Evolutionary conservation across 64 coral and sea anemone genomes (phyloP), one percentile per base, ranked within the genome.

Genomic region (Catalaphyllia jardinei): DNA sequence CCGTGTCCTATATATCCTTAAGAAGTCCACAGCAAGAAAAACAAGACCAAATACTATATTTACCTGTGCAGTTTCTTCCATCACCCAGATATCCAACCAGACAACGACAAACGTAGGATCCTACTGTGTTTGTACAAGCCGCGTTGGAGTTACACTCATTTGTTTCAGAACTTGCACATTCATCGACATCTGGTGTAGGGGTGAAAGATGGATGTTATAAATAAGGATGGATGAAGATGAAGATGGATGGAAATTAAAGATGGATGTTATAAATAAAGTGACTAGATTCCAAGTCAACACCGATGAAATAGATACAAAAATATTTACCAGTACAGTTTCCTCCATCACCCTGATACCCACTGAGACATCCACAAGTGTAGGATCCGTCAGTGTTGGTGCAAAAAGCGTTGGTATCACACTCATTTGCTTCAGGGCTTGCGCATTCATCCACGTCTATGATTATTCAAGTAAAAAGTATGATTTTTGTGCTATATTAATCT

Each of bases 21-120:
- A 35, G 33, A 35, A 1, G 33, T 35, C 33, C 33, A 35, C 33
- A 35, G 52, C 52, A 54, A 54, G 0, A 13, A 54, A 7, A 54
- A 54, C 1, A 54, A 54, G 52, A 54, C 1, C 1, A 54, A 54
- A 54, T 35, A 35, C 33, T 35, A 3, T 35, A 35, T 35, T 35
- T 35, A 35, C 33, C 33, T 35, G 33, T 35, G 24, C 85, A 59
- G 8, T 29, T 60, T 54, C 8, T 19, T 16, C 72, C 52, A 54
- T 87, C 62, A 19, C 33, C 33, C 33, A 1, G 33, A 35, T 35
- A 35, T 35, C 33, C 33, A 35, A 1, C 33, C 33, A 38, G 71
- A 75, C 89, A 91, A 16, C 72, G 57, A 49, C 89, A 91, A 2
- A 25, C 30, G 63, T 62, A 91, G 1, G 89, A 91, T n/a, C 79